Percentiles rank a stretch among this genome's conserved stretches.
Conservation (phyloP, 2,797 vertebrate species). For the Ptychobarbus kaznakovi region DNA sequence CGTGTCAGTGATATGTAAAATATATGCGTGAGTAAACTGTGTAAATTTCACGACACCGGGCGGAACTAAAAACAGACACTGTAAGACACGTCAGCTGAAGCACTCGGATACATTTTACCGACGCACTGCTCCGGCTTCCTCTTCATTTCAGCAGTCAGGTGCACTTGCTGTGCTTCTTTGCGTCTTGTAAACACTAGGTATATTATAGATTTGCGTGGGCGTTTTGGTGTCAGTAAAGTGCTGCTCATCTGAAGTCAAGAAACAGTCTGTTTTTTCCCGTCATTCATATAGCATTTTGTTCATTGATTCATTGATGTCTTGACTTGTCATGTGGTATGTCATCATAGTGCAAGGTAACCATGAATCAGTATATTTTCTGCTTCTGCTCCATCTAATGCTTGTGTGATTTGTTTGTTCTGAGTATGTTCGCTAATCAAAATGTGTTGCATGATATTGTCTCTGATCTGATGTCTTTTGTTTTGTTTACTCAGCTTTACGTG, state of each 20-base stretch:
- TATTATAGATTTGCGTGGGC: not conserved
- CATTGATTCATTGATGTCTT: conserved; percentile 28
- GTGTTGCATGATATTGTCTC: not conserved
- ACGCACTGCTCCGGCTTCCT: conserved; percentile 59
- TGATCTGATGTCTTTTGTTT: not conserved
- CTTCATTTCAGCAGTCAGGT: not conserved
- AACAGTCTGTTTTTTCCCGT: not conserved
- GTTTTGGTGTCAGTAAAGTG: not conserved
- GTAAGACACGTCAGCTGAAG: conserved; percentile 80
- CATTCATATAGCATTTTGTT: not conserved
- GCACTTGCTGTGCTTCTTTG: conserved; percentile 52
- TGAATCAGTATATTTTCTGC: not conserved
- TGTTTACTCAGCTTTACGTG: not conserved
- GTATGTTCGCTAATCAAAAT: not conserved
- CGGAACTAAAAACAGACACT: conserved; percentile 66
- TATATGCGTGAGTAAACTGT: too few species aligned
- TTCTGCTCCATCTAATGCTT: not conserved
- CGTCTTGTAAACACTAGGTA: conserved; percentile 24
- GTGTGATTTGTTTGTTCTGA: not conserved
- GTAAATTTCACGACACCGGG: not conserved
- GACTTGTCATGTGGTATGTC: conserved; percentile 44
- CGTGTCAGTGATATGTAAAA: too few species aligned
- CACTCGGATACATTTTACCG: conserved; percentile 70
- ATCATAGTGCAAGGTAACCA: conserved; percentile 53
- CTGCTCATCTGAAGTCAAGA: not conserved